Evolutionary conservation across 2,797 vertebrate genomes (phyloP).

Genomic region (Urophycis tenuis): DNA sequence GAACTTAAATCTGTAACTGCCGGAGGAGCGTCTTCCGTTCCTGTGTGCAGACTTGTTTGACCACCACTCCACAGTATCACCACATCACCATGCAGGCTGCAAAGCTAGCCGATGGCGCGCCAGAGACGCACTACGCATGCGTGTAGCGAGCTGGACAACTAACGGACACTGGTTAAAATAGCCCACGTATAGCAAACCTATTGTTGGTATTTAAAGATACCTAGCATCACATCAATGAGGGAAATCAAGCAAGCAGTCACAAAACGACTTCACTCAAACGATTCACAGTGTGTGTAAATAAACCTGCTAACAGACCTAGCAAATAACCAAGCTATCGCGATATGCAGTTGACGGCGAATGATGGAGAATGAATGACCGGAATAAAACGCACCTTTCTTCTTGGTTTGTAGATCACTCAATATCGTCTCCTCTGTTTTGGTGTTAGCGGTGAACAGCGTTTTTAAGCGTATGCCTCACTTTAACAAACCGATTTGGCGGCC

Average conservation of each 20-base stretch:
- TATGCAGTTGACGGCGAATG: constrained; percentile 14
- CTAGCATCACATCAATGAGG: not conserved
- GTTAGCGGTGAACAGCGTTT: not conserved
- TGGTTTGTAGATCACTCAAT: constrained; percentile 5
- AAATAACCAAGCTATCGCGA: not conserved
- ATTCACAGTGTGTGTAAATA: not conserved
- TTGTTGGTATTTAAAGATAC: not conserved
- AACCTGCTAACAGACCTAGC: not conserved
- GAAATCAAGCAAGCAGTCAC: not conserved
- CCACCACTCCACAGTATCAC: not conserved
- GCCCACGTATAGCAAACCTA: not conserved
- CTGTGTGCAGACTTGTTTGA: not conserved
- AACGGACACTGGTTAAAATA: constrained; percentile 16
- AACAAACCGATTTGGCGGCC: not conserved
- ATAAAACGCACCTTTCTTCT: constrained; percentile 50
- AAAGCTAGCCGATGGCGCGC: not conserved
- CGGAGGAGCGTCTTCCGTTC: not conserved
- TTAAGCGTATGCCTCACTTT: not conserved
- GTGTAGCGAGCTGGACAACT: constrained; percentile 27
- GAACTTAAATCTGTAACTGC: not conserved
- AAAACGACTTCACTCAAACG: not conserved
- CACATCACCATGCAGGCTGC: not conserved
- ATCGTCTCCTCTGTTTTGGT: not conserved
- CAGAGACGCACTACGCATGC: constrained; percentile 29
- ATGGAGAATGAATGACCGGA: constrained; percentile 47